Evolutionary conservation across 2,888 invertebrate species (phyloP), one percentile per base, ranked within the genome.

Genomic region (Tipula lateralis): DNA sequence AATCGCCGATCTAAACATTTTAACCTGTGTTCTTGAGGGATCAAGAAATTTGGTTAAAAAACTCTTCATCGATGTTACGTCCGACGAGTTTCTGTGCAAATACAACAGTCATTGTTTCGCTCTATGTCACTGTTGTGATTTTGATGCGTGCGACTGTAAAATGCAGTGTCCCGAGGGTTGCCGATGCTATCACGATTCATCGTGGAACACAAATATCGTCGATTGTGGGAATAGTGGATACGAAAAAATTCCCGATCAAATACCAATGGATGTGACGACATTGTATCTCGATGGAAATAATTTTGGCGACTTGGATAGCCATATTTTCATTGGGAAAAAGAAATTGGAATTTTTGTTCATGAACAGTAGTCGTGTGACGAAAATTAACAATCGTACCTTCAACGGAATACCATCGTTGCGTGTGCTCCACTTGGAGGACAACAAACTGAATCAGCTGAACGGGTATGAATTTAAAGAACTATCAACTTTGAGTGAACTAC

Each of bases 191-290:
- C 95, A 96, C 91, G 96, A 96, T 91, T 94, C 94, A 90, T 94
- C 94, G 87, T 96, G 96, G 95, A 93, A 93, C 87, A 94, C 95
- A 88, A 96, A 96, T 91, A 94, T 96, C 85, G 95, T 96, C 87
- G 95, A 95, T 91, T 96, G 96, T 91, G 94, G 94, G 87, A 93
- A 92, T 88, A 93, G 93, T 87, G 94, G 93, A 86, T 94, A 94
- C 91, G 93, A 92, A 88, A 92, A 92, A 89, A 94, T 96, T 86
- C 96, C 96, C 84, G 93, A 94, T 87, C 93, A 94, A 89, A 94
- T 96, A 88, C 96, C 96, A 85, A 96, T 96, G 95, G 96, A 96
- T 91, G 96, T 96, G 87, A 96, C 96, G 87, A 95, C 96, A 91
- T 94, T 96, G 88, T 95, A 95, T 91, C 92, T 96, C 88, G 96